A percentile compares a stretch with the other conserved stretches of the same genome.
Conservation (phyloP, 2,888 invertebrate species). For the Andrena praecox region DNA sequence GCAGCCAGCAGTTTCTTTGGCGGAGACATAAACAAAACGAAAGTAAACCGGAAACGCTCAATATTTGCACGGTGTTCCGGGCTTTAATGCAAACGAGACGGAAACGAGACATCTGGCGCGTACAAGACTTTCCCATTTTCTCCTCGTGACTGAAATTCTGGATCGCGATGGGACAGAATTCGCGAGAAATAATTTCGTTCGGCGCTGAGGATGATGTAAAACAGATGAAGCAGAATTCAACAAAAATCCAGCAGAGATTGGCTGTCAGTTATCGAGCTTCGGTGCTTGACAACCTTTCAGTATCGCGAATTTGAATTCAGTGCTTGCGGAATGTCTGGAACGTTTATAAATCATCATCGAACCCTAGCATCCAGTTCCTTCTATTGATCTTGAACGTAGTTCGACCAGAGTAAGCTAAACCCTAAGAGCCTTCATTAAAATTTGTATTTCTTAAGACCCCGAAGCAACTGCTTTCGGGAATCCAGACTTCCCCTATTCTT, state of each 20-base stretch:
- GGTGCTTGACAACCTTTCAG: no score
- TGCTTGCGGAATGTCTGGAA: no score
- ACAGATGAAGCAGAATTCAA: not conserved
- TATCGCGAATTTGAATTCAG: no score
- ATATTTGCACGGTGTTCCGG: slow-evolving; percentile 46
- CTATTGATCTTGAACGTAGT: no score
- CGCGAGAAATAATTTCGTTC: not conserved
- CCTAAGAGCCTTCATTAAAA: no score
- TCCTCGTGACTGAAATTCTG: slow-evolving; percentile 9
- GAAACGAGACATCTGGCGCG: slow-evolving; percentile 24
- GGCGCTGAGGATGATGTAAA: not conserved
- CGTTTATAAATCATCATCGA: no score
- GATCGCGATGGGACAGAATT: not conserved
- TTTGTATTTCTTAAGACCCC: no score
- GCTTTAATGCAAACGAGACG: slow-evolving; percentile 44
- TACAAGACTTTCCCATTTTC: slow-evolving; percentile 26
- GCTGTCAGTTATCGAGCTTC: no score
- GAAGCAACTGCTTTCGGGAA: no score
- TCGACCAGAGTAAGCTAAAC: no score
- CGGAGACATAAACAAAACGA: slow-evolving; percentile 47
- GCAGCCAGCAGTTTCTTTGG: slow-evolving; percentile 26
- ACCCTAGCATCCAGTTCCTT: no score
- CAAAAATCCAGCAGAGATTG: not conserved
- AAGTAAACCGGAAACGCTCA: slow-evolving; percentile 45
- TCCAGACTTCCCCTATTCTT: no score